Evolutionary conservation across 1,140 invertebrate genomes (phyloP), one percentile per base, ranked within the genome.

Genomic region (Triops longicaudatus): DNA sequence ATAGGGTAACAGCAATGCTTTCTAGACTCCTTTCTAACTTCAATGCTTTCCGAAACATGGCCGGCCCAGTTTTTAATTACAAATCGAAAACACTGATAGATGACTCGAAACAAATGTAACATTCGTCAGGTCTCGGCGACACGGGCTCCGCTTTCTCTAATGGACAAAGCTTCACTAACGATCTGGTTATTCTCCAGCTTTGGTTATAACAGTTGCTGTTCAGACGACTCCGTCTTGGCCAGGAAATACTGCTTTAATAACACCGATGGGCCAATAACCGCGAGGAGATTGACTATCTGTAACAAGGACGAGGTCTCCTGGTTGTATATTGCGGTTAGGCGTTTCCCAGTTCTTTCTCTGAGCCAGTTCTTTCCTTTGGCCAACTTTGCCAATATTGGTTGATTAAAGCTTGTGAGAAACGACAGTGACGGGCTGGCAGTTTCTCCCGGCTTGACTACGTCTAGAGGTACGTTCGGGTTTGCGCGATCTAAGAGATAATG

Each of bases 401-500:
- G 37, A 42, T 6, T 9, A 75, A 11, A 4, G 17, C 37, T 43
- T 75, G 74, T 3, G 74, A 31, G 10, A 14, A 3, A 9, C 22
- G 26, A 4, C 14, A 75, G 26, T 22, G 28, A 11, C 73, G 31
- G 31, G 31, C 31, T 2, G 31, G 7, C 31, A 37, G 31, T 73
- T 26, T 77, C n/a, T 7, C 43, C 26, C 26, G 43, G 37, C 4
- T 74, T 12, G n/a, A 77, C 73, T 11, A 14, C n/a, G 14, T 77
- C 63, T n/a, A 43, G 75, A 26, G 75, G 75, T 12, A 27, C 9
- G 17, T 43, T 37, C 1, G 73, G 26, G 26, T 73, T 14, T 5
- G 73, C 73, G 7, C 26, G 73, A 14, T 63, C 72, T 72, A 75
- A 12, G 5, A 79, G 71, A 27, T 78, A 79, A 71, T 79, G 79